Evolutionary conservation across 2,113 vertebrate species (phyloP).

Genomic region (Empidonax alnorum): DNA sequence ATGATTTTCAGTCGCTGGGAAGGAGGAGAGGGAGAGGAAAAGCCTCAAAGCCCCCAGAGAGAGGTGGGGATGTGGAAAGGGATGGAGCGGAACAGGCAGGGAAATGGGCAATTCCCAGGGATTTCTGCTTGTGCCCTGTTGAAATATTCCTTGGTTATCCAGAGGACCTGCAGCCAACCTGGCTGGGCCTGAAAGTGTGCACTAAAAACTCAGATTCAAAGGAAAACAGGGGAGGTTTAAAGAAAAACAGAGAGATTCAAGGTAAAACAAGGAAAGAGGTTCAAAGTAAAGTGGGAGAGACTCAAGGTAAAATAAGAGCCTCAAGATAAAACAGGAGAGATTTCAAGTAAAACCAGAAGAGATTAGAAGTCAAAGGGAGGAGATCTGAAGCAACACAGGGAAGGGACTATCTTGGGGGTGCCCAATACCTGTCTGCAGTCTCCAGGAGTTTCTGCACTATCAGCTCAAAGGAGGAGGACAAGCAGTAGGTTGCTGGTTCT

Average conservation of each 20-base stretch:
- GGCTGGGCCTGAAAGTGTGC: background rate
- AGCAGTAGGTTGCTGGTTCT: conserved; percentile 94
- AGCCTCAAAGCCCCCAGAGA: background rate
- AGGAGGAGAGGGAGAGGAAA: background rate
- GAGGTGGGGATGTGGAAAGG: too few species aligned
- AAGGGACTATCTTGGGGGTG: too few species aligned
- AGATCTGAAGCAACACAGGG: too few species aligned
- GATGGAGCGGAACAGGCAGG: background rate
- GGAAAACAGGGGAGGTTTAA: background rate
- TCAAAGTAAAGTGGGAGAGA: background rate
- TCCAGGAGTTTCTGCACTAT: conserved; percentile 98
- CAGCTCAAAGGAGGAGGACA: conserved; percentile 96
- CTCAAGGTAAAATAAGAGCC: too few species aligned
- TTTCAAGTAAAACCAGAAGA: too few species aligned
- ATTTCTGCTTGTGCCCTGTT: background rate
- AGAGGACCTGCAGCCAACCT: background rate
- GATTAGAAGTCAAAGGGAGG: too few species aligned
- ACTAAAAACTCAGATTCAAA: accelerated
- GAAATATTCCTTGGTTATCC: background rate
- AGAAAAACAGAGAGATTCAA: background rate
- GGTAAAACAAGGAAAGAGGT: background rate
- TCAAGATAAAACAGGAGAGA: too few species aligned
- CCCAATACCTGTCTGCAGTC: conserved; percentile 89
- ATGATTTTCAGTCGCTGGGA: background rate
- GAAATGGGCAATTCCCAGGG: accelerated